phyloP scores from a whole-genome alignment of 2,113 vertebrate species.

The Leuciscus idus region DNA sequence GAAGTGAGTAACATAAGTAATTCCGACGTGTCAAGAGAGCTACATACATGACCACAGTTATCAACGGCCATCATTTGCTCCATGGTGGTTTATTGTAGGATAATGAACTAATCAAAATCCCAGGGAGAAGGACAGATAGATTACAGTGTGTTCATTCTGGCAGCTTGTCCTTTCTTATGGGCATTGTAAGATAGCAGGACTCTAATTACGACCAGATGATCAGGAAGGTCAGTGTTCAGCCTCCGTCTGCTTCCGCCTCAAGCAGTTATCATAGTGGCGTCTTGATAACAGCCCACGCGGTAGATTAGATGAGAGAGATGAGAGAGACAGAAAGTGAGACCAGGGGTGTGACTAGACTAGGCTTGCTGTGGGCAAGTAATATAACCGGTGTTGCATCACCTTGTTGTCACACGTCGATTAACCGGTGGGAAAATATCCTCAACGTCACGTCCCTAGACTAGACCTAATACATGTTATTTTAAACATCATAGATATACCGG shows the following conservation, averaged over 20 bases:
- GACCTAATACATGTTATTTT: background rate
- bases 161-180: constrained; percentile 30
- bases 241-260: background rate
- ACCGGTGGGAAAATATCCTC: too few relatives aligned
- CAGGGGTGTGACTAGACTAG: background rate
- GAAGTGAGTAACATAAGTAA: background rate
- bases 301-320: constrained; percentile 4
- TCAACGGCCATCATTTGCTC: background rate
- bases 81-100: background rate
- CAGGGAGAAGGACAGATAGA: constrained; percentile 25
- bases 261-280: background rate
- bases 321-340: background rate
- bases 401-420: too few relatives aligned
- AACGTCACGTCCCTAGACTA: background rate
- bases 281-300: constrained; percentile 17
- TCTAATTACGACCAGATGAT: constrained; percentile 49
- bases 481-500: background rate
- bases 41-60: background rate
- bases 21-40: background rate
- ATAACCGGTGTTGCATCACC: background rate
- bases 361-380: too few relatives aligned
- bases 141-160: constrained; percentile 34
- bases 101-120: constrained; percentile 18
- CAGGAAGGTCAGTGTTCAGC: constrained; percentile 29
- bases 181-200: constrained; percentile 30